Evolutionary conservation across 2,888 invertebrate species (phyloP), one percentile per base, ranked within the genome.

Genomic region (Eristalinus sepulchralis): DNA sequence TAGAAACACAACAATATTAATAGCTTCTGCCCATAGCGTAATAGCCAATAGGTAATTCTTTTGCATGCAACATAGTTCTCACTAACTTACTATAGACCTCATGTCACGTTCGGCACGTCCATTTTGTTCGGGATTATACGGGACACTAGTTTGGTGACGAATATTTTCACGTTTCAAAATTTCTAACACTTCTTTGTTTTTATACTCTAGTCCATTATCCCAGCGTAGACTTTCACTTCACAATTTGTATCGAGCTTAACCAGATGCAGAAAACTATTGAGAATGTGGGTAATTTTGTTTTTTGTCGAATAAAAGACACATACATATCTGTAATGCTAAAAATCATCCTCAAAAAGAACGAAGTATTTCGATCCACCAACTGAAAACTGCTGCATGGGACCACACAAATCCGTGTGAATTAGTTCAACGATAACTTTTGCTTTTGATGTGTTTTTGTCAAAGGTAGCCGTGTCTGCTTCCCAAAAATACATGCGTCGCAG

Each of bases 51-150:
- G n/a, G n/a, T n/a, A n/a, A 27, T 27, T 2, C 27, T 27, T 27
- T 27, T 27, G 27, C 27, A 5, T 27, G 27, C 20, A 89, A 78
- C 79, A 89, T 85, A 13, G 88, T 60, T 47, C 91, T 87, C 22
- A 90, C 90, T 11, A 89, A 88, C 87, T 91, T 91, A 91, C 88
- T 6, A 91, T 83, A 57, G 89, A 91, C 75, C 90, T 87, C 80
- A 90, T 92, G 73, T 91, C 90, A 8, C 91, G 83, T 75, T 92
- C 91, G 0, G 90, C 90, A 60, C 88, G 84, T 2, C 91, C 91
- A 86, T 92, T 92, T 80, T 92, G 91, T 83, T 91, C 89, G 3
- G 91, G 91, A 4, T 90, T 90, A 79, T 91, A 91, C 2, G 89
- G 81, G 2, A 89, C 89, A 6, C 89, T 88, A 76, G 63, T 86